Evolutionary conservation across 2,797 vertebrate species (phyloP).

Genomic region (Melanotaenia pygmaea): DNA sequence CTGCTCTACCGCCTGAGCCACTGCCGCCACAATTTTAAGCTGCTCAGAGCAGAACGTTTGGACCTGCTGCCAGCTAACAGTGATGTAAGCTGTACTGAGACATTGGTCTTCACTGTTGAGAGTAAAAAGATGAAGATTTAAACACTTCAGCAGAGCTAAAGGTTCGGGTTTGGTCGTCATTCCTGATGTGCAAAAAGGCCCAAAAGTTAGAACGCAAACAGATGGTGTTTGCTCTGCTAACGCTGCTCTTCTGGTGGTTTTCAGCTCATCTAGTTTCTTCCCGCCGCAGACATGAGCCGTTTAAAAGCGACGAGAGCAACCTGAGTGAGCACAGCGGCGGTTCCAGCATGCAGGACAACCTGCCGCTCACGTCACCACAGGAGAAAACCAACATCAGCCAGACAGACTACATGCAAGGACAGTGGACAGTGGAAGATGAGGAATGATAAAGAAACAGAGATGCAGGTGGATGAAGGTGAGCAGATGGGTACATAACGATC

Average conservation of each 20-base stretch:
- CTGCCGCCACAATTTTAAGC: too few species aligned
- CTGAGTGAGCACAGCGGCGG: slow-evolving; percentile 37
- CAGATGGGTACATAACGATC: slow-evolving; percentile 45
- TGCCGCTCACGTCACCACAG: slow-evolving; percentile 32
- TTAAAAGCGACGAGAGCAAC: not conserved
- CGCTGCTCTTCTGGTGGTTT: not conserved
- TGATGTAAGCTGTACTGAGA: too few species aligned
- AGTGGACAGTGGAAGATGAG: not conserved
- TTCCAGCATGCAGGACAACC: slow-evolving; percentile 41
- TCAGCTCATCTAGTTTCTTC: not conserved
- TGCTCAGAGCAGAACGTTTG: not conserved
- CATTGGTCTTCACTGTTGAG: not conserved
- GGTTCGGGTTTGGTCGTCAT: not conserved
- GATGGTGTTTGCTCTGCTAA: not conserved
- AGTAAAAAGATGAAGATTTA: not conserved
- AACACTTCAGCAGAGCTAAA: too few species aligned
- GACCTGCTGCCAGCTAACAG: too few species aligned
- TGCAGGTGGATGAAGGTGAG: slow-evolving; percentile 15
- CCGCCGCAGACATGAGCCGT: not conserved
- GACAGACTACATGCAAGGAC: slow-evolving; percentile 62
- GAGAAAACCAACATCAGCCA: slow-evolving; percentile 38
- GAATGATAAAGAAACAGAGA: slow-evolving; percentile 11
- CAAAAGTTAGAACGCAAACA: not conserved
- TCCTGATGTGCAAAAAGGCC: not conserved
- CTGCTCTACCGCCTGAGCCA: too few species aligned